phyloP scores from a whole-genome alignment of 2,797 vertebrate species.

The Nasua narica region DNA sequence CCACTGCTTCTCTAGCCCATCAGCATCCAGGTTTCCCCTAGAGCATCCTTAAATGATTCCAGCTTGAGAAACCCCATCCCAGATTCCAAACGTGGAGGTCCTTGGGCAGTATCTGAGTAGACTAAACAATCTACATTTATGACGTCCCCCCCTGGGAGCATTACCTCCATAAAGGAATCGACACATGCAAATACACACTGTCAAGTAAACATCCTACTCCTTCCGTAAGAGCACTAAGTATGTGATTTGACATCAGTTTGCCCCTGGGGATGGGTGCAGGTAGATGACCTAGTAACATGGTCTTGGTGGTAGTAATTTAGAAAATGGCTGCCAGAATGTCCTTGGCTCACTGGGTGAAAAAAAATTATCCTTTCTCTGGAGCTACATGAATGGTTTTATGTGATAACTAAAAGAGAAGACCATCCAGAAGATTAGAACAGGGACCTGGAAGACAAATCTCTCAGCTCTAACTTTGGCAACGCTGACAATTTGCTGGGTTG shows the following conservation, averaged over 20 bases:
- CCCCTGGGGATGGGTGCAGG: not conserved
- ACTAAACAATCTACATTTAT: not conserved
- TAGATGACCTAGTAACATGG: not conserved
- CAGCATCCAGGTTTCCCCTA: slow-evolving; percentile 2
- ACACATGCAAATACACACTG: not conserved
- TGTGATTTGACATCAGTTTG: not conserved
- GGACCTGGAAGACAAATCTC: slow-evolving; percentile 52
- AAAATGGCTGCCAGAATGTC: slow-evolving; percentile 22
- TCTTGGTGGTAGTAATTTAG: slow-evolving; percentile 21
- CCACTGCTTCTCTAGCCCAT: not conserved
- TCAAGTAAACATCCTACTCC: not conserved
- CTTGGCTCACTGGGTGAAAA: slow-evolving; percentile 36
- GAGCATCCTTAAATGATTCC: slow-evolving; percentile 31
- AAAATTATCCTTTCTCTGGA: slow-evolving; percentile 36
- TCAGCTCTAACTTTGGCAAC: slow-evolving; percentile 23
- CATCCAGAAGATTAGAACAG: slow-evolving; percentile 41
- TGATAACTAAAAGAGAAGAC: slow-evolving; percentile 40
- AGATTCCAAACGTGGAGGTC: not conserved
- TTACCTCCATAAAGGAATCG: not conserved
- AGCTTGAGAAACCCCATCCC: slow-evolving; percentile 26
- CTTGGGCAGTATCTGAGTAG: not conserved
- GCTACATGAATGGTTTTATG: slow-evolving; percentile 32
- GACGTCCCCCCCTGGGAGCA: not conserved
- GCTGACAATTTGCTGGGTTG: not conserved
- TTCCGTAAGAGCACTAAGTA: not conserved